A percentile compares a stretch with the other conserved stretches of the same genome.
Evolutionary conservation across 2,797 vertebrate genomes (phyloP).

Genomic region (Siniperca scherzeri): DNA sequence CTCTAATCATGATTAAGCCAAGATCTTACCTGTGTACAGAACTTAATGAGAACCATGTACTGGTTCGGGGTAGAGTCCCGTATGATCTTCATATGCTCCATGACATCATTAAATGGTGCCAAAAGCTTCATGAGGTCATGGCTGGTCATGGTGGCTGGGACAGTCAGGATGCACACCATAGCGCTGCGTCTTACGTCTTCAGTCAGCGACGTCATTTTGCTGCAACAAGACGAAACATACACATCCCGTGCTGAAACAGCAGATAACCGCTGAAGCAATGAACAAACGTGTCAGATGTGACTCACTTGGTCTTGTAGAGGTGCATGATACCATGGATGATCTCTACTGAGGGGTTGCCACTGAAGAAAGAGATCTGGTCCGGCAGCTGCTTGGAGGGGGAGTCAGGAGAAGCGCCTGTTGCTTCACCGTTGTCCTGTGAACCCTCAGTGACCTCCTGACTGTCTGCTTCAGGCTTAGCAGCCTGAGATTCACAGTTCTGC

Average conservation of each 20-base stretch:
- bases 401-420: conserved; percentile 81
- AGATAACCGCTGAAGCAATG: rapidly evolving
- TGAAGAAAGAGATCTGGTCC: conserved; percentile 98
- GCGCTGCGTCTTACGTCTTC: conserved; percentile 95
- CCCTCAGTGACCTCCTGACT: conserved; percentile 45
- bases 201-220: conserved; percentile 97
- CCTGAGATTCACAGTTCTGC: conserved; percentile 17
- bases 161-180: conserved; percentile 97
- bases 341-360: conserved; percentile 97
- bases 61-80: conserved; percentile 97
- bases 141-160: conserved; percentile 97
- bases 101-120: conserved; percentile 96
- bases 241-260: rapidly evolving
- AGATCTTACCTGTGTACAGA: conserved; percentile 90
- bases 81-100: conserved; percentile 99
- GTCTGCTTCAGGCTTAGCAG: conserved; percentile 30
- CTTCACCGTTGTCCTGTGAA: conserved; percentile 56
- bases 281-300: rapidly evolving
- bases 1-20: background rate
- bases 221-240: conserved; percentile 57
- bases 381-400: conserved; percentile 96
- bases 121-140: conserved; percentile 99
- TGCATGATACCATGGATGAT: conserved; percentile 99
- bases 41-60: conserved; percentile 98
- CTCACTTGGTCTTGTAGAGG: conserved; percentile 99